A percentile compares a stretch with the other conserved stretches of the same genome.
phyloP scores from a whole-genome alignment of 2,888 invertebrate species.

The Scaptomyza reducta region DNA sequence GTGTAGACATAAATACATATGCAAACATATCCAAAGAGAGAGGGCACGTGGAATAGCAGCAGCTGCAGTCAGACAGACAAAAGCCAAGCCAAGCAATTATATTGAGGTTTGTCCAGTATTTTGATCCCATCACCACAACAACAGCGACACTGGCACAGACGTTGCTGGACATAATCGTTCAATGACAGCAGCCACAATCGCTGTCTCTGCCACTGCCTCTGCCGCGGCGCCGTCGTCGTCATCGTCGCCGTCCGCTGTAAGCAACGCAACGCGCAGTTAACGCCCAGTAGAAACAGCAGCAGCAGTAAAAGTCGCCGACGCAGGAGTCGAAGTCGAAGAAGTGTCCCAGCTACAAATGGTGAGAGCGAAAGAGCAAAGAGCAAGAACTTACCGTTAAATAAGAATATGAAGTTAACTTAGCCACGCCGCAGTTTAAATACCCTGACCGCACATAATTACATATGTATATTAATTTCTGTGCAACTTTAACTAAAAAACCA shows the following conservation, averaged over 20 bases:
- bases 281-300: slow-evolving; percentile 35
- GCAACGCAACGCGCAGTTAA: slow-evolving; percentile 56
- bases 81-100: slow-evolving; percentile 14
- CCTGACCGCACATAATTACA: background rate
- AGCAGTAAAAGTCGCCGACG: slow-evolving; percentile 2
- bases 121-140: slow-evolving; percentile 16
- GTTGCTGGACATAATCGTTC: slow-evolving; percentile 57
- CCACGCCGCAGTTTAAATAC: background rate
- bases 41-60: slow-evolving; percentile 26
- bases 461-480: background rate
- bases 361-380: slow-evolving; percentile 7
- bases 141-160: slow-evolving; percentile 25
- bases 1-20: slow-evolving; percentile 11
- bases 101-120: slow-evolving; percentile 25
- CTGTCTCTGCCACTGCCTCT: slow-evolving; percentile 35
- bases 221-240: slow-evolving; percentile 36
- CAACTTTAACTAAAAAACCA: background rate
- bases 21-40: slow-evolving; percentile 14
- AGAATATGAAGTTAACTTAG: background rate
- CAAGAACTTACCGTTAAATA: background rate
- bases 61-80: slow-evolving; percentile 10
- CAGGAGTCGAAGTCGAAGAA: slow-evolving; percentile 9
- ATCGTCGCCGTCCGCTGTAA: slow-evolving; percentile 32
- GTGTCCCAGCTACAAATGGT: slow-evolving; percentile 31
- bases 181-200: slow-evolving; percentile 61